Percentiles rank a stretch among this genome's conserved stretches.
phyloP scores from a whole-genome alignment of 2,888 invertebrate species.

The Ametastegia equiseti region DNA sequence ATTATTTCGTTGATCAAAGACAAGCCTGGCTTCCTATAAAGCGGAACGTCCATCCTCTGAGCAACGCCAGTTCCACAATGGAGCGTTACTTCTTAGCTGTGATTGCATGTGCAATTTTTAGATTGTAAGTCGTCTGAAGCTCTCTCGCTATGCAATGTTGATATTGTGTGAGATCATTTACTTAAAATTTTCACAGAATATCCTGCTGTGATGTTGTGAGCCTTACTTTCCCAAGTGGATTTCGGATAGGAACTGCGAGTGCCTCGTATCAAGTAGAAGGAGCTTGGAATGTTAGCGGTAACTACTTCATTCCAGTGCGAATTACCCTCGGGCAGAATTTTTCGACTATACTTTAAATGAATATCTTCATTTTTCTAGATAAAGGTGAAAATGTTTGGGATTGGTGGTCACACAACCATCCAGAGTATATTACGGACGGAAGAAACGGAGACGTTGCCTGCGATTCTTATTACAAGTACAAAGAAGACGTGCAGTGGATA shows the following conservation, averaged over 20 bases:
- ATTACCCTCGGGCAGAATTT: slow-evolving; percentile 76
- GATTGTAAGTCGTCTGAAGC: background rate
- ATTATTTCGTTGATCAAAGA: background rate
- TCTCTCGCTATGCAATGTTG: background rate
- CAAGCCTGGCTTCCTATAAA: background rate
- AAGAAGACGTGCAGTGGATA: slow-evolving; percentile 80
- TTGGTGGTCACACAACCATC: slow-evolving; percentile 1
- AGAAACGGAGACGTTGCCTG: slow-evolving; percentile 82
- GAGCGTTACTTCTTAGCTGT: slow-evolving; percentile 79
- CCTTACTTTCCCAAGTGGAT: slow-evolving; percentile 59
- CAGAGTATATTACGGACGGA: slow-evolving; percentile 78
- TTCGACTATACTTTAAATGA: slow-evolving; percentile 42
- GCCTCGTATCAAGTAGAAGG: slow-evolving; percentile 79
- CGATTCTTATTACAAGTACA: slow-evolving; percentile 79
- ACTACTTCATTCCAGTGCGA: slow-evolving; percentile 53
- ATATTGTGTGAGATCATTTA: background rate
- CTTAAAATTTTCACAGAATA: background rate
- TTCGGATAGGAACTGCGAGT: slow-evolving; percentile 63
- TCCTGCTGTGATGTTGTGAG: slow-evolving; percentile 1
- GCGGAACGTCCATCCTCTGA: background rate
- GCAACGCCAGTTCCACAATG: background rate
- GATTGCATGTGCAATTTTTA: slow-evolving; percentile 58
- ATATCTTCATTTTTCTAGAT: background rate
- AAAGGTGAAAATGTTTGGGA: slow-evolving; percentile 43
- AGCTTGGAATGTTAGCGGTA: slow-evolving; percentile 77